phyloP scores from a whole-genome alignment of 2,888 invertebrate species.

The Netelia inedita region DNA sequence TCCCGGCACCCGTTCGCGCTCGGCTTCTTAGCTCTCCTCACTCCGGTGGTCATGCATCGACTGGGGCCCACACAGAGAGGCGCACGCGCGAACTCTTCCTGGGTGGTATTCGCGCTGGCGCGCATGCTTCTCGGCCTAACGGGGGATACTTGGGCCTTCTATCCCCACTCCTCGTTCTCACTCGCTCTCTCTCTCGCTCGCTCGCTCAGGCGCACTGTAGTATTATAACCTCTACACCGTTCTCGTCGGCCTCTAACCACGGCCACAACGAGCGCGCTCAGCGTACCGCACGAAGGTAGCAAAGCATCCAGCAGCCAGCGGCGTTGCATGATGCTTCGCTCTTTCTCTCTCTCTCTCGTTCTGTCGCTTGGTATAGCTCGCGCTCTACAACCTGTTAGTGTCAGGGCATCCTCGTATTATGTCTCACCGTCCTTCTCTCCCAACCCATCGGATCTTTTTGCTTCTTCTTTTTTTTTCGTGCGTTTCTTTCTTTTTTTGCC shows the following conservation, averaged over 20 bases:
- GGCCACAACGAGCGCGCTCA: constrained; percentile 46
- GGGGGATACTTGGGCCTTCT: constrained; percentile 18
- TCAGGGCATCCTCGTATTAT: constrained; percentile 82
- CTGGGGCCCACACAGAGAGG: constrained; percentile 83
- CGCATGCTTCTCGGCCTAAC: constrained; percentile 16
- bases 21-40: constrained; percentile 51
- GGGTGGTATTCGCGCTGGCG: constrained; percentile 83
- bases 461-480: constrained; percentile 40
- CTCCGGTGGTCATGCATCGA: constrained; percentile 78
- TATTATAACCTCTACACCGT: neutral
- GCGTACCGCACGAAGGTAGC: constrained; percentile 60
- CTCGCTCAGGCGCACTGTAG: constrained; percentile 15
- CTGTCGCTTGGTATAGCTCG: constrained; percentile 60
- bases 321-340: constrained; percentile 30
- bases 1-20: constrained; percentile 74
- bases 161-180: neutral
- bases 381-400: constrained; percentile 84
- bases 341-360: constrained; percentile 20
- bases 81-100: constrained; percentile 84
- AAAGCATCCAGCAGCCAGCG: constrained; percentile 52
- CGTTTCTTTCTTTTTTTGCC: constrained; percentile 47
- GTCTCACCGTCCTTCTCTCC: constrained; percentile 77
- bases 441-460: constrained; percentile 65
- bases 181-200: neutral
- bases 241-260: constrained; percentile 27